These are phyloP conservation scores for Notamacropus eugenii DNA, from an alignment of 2,797 vertebrate genomes.

Conservation along the genomic window DNA sequence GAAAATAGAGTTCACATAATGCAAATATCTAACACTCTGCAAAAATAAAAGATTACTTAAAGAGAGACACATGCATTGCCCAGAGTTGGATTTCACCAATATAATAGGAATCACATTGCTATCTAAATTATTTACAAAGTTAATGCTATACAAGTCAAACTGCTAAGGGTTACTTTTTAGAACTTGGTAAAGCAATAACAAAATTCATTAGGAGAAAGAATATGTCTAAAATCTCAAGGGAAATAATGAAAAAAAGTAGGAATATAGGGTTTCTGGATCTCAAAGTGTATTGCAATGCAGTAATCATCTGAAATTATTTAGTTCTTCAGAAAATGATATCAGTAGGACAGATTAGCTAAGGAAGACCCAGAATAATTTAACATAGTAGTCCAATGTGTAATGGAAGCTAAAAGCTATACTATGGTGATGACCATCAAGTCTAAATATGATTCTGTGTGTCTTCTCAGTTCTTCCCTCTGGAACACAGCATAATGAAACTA, in stretches of 20 bases:
- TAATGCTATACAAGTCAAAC: not conserved
- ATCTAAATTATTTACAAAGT: not conserved
- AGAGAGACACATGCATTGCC: not conserved
- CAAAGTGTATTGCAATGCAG: not conserved
- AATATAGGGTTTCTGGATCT: not conserved
- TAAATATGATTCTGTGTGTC: not conserved
- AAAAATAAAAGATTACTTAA: not conserved
- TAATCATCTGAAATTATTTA: not conserved
- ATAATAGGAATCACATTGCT: not conserved
- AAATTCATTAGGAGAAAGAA: not conserved
- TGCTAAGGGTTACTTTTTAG: not conserved
- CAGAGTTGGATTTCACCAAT: not conserved
- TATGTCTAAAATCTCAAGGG: not conserved
- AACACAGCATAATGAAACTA: not conserved
- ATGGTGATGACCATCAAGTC: not conserved
- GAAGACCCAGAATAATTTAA: not conserved
- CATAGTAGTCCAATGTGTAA: not conserved
- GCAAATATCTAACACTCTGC: not conserved
- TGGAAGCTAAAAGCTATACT: not conserved
- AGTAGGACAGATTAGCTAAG: not conserved
- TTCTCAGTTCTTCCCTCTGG: not conserved
- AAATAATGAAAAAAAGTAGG: not conserved
- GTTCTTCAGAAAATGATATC: not conserved
- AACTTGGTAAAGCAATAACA: not conserved
- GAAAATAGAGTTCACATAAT: not conserved